Evolutionary conservation across 2,797 vertebrate genomes (phyloP).

Genomic region (Molossus alvarezi): DNA sequence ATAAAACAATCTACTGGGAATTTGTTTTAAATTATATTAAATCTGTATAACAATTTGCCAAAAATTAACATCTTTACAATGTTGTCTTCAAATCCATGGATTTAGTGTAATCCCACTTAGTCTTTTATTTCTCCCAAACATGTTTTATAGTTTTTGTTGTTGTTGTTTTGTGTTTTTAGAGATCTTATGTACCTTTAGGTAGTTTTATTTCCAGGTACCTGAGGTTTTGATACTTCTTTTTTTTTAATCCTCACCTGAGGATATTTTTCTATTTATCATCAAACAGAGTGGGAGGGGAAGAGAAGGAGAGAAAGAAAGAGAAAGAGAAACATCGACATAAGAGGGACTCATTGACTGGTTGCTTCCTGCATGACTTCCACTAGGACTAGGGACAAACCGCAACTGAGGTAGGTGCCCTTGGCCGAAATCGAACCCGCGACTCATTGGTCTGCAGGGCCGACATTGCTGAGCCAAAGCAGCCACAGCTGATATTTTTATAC

Average conservation of each 20-base stretch:
- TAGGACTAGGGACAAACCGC: no score
- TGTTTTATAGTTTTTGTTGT: not conserved
- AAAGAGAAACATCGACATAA: no score
- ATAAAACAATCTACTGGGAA: not conserved
- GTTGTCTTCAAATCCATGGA: not conserved
- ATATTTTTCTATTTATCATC: no score
- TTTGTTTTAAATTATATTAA: slow-evolving; percentile 20
- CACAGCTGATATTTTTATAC: not conserved
- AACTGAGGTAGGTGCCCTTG: no score
- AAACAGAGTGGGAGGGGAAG: no score
- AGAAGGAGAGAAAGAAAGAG: no score
- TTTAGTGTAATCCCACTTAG: not conserved
- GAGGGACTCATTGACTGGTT: no score
- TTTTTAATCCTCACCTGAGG: no score
- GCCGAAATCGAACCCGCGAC: no score
- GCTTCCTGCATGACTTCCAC: no score
- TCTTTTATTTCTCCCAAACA: not conserved
- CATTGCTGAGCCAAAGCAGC: no score
- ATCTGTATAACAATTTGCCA: not conserved
- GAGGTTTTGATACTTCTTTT: not conserved
- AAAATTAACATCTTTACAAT: not conserved
- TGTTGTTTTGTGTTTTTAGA: not conserved
- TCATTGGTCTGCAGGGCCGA: no score
- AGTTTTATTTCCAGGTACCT: not conserved
- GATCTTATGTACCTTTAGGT: not conserved